phyloP scores from a whole-genome alignment of 2,888 invertebrate species.

The Sinohyriopsis cumingii region DNA sequence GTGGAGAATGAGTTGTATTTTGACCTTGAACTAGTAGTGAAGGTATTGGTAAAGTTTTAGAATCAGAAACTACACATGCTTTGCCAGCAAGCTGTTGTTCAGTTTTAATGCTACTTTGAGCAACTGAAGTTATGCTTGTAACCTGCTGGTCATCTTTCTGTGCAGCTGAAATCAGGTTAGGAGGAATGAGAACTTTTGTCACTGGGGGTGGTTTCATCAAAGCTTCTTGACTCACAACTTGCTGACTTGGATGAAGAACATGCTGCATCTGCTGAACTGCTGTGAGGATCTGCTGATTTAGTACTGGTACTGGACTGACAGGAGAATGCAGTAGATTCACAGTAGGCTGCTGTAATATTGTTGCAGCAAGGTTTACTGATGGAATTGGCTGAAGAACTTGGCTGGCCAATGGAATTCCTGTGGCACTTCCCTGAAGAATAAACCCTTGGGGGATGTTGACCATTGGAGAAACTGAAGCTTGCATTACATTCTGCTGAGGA shows the following conservation, averaged over 20 bases:
- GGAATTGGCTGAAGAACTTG: constrained; percentile 19
- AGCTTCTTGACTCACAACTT: too few species aligned
- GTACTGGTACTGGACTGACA: neutral
- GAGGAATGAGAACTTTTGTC: too few species aligned
- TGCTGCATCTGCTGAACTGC: constrained; percentile 2
- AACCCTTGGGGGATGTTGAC: constrained; percentile 24
- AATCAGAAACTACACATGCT: too few species aligned
- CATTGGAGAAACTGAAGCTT: constrained; percentile 25
- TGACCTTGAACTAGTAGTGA: too few species aligned
- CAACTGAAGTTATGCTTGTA: too few species aligned
- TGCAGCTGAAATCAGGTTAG: too few species aligned
- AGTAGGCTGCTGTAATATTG: neutral
- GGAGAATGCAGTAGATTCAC: constrained; percentile 1
- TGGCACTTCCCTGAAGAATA: constrained; percentile 14
- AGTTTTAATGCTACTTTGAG: too few species aligned
- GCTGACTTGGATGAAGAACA: constrained; percentile 3
- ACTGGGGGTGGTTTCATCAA: too few species aligned
- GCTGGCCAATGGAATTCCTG: constrained; percentile 25
- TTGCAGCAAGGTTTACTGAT: constrained; percentile 1
- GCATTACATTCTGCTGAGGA: constrained; percentile 12
- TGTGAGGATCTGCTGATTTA: constrained; percentile 5
- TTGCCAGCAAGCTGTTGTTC: too few species aligned
- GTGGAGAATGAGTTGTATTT: too few species aligned
- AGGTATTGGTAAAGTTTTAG: too few species aligned
- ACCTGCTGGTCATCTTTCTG: too few species aligned